These are phyloP conservation scores for Sebastes matsubarae DNA, from an alignment of 2,797 vertebrate species.

Conservation along the genomic window DNA sequence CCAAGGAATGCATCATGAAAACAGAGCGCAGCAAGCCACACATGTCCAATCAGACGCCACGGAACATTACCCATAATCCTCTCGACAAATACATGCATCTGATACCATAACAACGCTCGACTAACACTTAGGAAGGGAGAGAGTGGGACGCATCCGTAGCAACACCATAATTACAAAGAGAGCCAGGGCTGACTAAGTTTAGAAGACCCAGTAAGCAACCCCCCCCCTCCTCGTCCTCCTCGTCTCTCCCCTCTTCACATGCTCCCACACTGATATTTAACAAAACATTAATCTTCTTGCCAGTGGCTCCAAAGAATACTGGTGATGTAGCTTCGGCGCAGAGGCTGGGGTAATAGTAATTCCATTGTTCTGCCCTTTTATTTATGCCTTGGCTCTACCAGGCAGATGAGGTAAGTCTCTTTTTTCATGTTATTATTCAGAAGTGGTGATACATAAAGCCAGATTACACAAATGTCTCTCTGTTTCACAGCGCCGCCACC, in stretches of 20 bases:
- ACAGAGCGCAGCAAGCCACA: constrained; percentile 58
- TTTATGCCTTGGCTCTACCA: constrained; percentile 98
- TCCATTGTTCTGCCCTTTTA: constrained; percentile 96
- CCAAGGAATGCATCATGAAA: constrained; percentile 70
- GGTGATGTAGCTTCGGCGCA: constrained; percentile 88
- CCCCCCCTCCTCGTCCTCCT: constrained; percentile 17
- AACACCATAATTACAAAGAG: constrained; percentile 88
- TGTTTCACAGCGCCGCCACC: constrained; percentile 86
- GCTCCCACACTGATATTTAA: constrained; percentile 99
- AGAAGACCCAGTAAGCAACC: constrained; percentile 87
- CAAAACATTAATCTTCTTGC: constrained; percentile 99
- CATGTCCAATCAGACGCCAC: constrained; percentile 69
- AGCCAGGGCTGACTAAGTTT: constrained; percentile 89
- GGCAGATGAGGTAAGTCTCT: constrained; percentile 96
- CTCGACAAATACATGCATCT: constrained; percentile 75
- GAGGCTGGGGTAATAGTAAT: constrained; percentile 92
- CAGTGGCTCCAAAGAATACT: constrained; percentile 97
- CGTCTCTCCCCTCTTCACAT: constrained; percentile 82
- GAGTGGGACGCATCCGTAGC: constrained; percentile 80
- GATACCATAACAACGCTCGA: constrained; percentile 77
- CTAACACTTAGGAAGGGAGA: constrained; percentile 71
- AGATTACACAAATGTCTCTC: constrained; percentile 98
- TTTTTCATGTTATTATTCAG: constrained; percentile 96
- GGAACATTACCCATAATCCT: constrained; percentile 79
- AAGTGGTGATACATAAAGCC: constrained; percentile 98